These are phyloP conservation scores for Poecilia latipinna DNA, from an alignment of 2,113 vertebrate genomes.

Conservation along the genomic window DNA sequence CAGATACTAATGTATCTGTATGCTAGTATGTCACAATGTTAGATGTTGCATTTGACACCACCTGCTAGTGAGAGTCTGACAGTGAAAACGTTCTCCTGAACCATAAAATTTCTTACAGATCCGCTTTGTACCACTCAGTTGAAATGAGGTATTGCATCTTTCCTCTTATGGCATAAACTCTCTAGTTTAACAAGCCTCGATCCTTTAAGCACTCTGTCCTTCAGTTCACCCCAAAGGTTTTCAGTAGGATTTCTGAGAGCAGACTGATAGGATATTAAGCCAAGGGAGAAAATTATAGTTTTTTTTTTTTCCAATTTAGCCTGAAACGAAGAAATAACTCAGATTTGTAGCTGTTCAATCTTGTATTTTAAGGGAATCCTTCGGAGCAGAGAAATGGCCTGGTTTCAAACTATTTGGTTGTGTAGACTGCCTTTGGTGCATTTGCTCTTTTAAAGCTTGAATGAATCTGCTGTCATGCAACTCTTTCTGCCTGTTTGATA, in stretches of 20 bases:
- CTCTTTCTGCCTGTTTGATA: background rate
- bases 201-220: background rate
- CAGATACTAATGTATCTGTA: too few relatives aligned
- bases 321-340: background rate
- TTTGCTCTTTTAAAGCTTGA: background rate
- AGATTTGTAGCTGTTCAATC: background rate
- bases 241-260: too few relatives aligned
- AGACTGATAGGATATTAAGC: background rate
- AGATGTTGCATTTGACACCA: too few relatives aligned
- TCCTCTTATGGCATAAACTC: background rate
- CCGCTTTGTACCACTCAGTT: too few relatives aligned
- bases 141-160: too few relatives aligned
- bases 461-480: background rate
- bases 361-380: slow-evolving; percentile 18
- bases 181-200: background rate
- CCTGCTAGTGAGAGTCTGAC: too few relatives aligned
- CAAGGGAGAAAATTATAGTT: too few relatives aligned
- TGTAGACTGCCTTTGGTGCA: slow-evolving; percentile 5
- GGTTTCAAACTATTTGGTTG: slow-evolving; percentile 4
- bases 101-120: too few relatives aligned
- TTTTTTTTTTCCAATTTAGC: background rate
- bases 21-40: too few relatives aligned
- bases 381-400: slow-evolving; percentile 13
- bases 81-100: too few relatives aligned
- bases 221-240: background rate